Evolutionary conservation across 2,888 invertebrate genomes (phyloP).

Genomic region (Prenolepis imparis): DNA sequence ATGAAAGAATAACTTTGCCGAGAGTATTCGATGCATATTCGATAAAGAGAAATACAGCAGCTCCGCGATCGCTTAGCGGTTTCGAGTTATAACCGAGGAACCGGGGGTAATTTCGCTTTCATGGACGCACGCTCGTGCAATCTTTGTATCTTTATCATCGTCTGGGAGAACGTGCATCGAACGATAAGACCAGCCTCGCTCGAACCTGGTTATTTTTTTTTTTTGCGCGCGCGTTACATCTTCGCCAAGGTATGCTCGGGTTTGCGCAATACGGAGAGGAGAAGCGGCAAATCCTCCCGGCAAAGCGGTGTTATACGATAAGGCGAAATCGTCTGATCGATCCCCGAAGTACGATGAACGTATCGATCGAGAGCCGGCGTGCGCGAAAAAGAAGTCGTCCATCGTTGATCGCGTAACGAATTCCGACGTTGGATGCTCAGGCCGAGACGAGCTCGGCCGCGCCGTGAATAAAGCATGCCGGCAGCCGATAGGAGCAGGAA

Average conservation of each 20-base stretch:
- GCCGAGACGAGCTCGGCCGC: constrained; percentile 54
- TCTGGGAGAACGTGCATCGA: constrained; percentile 44
- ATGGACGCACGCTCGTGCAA: constrained; percentile 14
- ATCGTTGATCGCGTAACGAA: constrained; percentile 66
- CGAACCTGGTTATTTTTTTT: constrained; percentile 35
- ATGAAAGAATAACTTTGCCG: not conserved
- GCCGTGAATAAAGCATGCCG: constrained; percentile 69
- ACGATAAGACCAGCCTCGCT: constrained; percentile 53
- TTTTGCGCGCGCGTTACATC: constrained; percentile 31
- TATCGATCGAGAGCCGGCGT: constrained; percentile 52
- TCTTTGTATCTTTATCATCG: constrained; percentile 58
- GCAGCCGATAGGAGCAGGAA: constrained; percentile 28
- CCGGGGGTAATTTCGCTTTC: constrained; percentile 33
- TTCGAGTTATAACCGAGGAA: constrained; percentile 34
- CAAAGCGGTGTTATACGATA: constrained; percentile 38
- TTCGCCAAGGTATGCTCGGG: not conserved
- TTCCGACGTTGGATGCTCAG: constrained; percentile 51
- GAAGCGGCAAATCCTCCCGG: not conserved
- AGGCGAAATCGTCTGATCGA: constrained; percentile 43
- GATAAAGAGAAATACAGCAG: not conserved
- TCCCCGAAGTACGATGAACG: constrained; percentile 34
- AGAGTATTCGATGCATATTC: not conserved
- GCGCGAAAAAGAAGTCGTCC: constrained; percentile 62
- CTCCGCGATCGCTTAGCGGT: not conserved
- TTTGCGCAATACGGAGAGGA: constrained; percentile 7